Evolutionary conservation across 2,797 vertebrate genomes (phyloP), one percentile per base, ranked within the genome.

Genomic region (Brotula barbata): DNA sequence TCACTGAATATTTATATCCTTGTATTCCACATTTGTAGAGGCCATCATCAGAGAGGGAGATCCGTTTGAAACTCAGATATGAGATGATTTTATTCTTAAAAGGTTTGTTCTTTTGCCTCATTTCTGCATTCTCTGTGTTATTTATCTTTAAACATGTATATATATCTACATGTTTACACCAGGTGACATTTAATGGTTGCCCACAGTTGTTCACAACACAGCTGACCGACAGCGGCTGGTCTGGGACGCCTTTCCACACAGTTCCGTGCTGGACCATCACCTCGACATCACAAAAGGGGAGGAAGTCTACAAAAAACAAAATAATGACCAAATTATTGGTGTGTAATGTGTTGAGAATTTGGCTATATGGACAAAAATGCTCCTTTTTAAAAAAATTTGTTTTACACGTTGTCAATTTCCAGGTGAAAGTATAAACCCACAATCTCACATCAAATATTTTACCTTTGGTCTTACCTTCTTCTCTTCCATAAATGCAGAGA

Each of bases 151-250:
- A 15, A 25, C 75, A 83, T 1, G 0, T 1, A 6, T 0, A 1
- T 19, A 0, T 7, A 3, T 55, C 0, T 0, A 48, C 2, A 1
- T 75, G 0, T 85, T 83, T 87, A 58, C 66, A 79, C 88, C 88
- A 89, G 49, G 17, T 56, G 25, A 85, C 3, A 2, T 5, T 15
- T 5, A 68, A 1, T 6, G 28, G 2, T 25, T 69, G 1, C 15
- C 81, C 50, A 39, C 83, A 89, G 64, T 73, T 51, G 39, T 19
- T 48, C 19, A 86, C 54, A 0, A 63, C 61, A 58, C 89, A 89
- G 0, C 3, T 3, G 60, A 88, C 28, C 1, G 1, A 78, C 64
- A 86, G 14, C 21, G 0, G 2, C 1, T 31, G 19, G 5, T 9
- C 23, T 13, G 67, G 66, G 21, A 7, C 25, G 6, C 6, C n/a